Evolutionary conservation across 2,797 vertebrate genomes (phyloP).

Genomic region (Lepus townsendii): DNA sequence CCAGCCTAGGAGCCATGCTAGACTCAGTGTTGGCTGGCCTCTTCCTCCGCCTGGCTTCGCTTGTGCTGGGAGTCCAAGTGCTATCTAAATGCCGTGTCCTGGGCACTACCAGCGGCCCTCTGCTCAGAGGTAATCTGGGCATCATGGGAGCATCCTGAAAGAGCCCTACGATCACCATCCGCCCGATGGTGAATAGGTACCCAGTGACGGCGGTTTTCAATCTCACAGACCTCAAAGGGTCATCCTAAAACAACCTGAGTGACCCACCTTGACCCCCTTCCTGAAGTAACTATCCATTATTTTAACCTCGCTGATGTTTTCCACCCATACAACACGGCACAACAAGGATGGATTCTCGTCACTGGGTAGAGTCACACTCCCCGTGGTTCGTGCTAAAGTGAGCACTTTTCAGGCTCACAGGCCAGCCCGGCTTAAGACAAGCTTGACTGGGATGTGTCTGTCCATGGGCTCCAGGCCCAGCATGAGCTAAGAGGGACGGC

Average conservation of each 20-base stretch:
- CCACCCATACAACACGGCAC: not conserved
- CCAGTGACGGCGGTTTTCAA: not conserved
- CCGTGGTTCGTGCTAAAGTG: not conserved
- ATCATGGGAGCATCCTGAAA: not conserved
- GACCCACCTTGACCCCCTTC: not conserved
- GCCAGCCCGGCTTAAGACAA: not conserved
- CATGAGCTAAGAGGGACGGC: not conserved
- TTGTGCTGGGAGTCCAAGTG: not conserved
- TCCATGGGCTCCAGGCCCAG: not conserved
- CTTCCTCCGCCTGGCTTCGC: conserved; percentile 31
- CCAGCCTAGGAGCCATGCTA: not conserved
- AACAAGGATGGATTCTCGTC: not conserved
- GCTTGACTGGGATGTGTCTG: not conserved
- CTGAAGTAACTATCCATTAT: not conserved
- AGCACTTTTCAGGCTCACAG: not conserved
- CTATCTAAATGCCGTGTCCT: not conserved
- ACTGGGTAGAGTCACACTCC: not conserved
- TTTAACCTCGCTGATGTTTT: not conserved
- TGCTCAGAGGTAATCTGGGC: not conserved
- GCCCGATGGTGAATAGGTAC: not conserved
- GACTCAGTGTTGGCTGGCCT: not conserved
- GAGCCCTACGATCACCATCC: not conserved
- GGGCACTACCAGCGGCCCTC: not conserved
- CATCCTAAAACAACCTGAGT: not conserved
- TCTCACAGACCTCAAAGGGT: not conserved